Conservation (phyloP, 2,797 vertebrate genomes). For the Sebastes melanostomus region DNA sequence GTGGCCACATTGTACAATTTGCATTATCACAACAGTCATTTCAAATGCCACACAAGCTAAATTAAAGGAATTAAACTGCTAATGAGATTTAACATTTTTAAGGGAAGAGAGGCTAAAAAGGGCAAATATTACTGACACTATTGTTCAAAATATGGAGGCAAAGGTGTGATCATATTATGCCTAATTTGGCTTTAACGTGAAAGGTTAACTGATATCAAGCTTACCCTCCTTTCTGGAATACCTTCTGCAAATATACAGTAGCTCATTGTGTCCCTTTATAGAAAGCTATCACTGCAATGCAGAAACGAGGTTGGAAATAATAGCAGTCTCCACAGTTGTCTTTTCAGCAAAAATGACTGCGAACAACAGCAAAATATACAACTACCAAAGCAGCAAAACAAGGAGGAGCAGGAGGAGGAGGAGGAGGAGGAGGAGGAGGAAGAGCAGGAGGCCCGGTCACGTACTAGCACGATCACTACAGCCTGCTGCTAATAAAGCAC, state of each 20-base stretch:
- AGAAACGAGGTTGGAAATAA: not conserved
- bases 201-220: conserved; percentile 23
- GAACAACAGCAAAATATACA: conserved; percentile 28
- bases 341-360: conserved; percentile 33
- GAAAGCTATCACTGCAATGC: conserved; percentile 17
- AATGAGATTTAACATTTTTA: not conserved
- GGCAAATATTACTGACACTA: not conserved
- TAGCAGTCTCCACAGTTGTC: not conserved
- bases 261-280: conserved; percentile 19
- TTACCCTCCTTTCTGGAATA: conserved; percentile 29
- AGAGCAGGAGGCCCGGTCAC: conserved; percentile 51
- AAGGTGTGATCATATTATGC: not conserved
- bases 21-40: not conserved
- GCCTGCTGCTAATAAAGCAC: conserved; percentile 49
- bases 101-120: not conserved
- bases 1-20: not conserved
- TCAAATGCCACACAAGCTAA: not conserved
- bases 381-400: conserved; percentile 62
- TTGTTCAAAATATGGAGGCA: not conserved
- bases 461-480: conserved; percentile 37
- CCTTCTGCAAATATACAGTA: conserved; percentile 17
- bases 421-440: conserved; percentile 14
- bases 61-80: not conserved
- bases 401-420: conserved; percentile 29
- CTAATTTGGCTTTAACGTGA: not conserved